Evolutionary conservation across 2,797 vertebrate species (phyloP), one percentile per base, ranked within the genome.

Genomic region (Steatocranus sp.): DNA sequence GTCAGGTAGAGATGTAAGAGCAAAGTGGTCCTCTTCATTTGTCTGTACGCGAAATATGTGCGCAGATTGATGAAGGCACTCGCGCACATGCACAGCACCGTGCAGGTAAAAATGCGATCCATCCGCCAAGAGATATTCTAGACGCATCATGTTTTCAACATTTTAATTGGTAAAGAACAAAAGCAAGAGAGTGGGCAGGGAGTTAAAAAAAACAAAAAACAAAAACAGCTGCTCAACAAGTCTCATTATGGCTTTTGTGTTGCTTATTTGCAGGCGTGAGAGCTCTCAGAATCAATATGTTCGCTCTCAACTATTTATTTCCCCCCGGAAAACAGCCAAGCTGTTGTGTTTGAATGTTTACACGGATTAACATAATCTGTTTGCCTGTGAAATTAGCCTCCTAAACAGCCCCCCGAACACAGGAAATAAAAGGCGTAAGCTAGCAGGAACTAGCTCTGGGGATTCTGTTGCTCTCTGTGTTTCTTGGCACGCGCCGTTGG

Each of bases 331-430:
- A 94, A 94, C 93, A 91, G 91, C 91, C 95, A 95, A 94, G 95
- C 94, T 95, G 96, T 96, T 95, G 93, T 95, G 95, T 96, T 96
- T 95, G 94, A 95, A 94, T 96, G 96, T 96, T 96, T 96, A 97
- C 96, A 96, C 12, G 95, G 95, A 96, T 97, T 97, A 96, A 91
- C 96, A 96, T 96, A 96, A 97, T 96, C 96, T 96, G 96, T 96
- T 96, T 96, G 96, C 93, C 95, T 96, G 95, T 95, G 95, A 96
- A 97, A 96, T 96, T 96, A 97, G 94, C 96, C 95, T 93, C 92
- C 95, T 96, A 96, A 96, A 96, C 95, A 95, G 92, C 89, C 90
- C 93, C 92, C 91, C 77, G 86, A 95, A 95, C 94, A 89, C 88
- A 78, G 94, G 89, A 92, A 96, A 93, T 94, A 92, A 93, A 95